Evolutionary conservation across 2,113 vertebrate species (phyloP).

Genomic region (Paracanthobrama guichenoti): DNA sequence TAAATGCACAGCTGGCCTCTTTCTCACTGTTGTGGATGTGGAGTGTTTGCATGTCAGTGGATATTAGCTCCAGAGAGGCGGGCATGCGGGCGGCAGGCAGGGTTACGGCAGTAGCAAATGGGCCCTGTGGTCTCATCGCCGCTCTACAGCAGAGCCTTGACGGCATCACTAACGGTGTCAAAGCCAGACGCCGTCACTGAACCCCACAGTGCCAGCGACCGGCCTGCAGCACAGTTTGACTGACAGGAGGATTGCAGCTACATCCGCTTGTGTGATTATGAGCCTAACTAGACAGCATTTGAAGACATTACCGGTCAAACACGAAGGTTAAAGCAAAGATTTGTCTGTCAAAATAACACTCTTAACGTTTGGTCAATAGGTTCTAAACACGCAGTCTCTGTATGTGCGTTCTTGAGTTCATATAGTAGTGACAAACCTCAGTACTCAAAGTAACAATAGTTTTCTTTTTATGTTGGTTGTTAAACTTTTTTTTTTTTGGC

Average conservation of each 20-base stretch:
- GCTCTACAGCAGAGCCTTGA: slow-evolving; percentile 5
- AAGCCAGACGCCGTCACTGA: neutral
- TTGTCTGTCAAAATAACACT: neutral
- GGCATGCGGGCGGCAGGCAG: slow-evolving; percentile 46
- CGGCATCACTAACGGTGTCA: slow-evolving; percentile 3
- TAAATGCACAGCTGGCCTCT: slow-evolving; percentile 86
- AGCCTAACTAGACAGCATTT: neutral
- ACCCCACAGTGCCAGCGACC: neutral
- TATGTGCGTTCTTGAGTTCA: neutral
- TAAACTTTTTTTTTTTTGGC: neutral
- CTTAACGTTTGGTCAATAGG: neutral
- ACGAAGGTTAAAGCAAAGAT: neutral
- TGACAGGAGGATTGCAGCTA: slow-evolving; percentile 11
- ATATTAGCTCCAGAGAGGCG: slow-evolving; percentile 70
- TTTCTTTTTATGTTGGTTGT: neutral
- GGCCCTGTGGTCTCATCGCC: slow-evolving; percentile 45
- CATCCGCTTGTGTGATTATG: slow-evolving; percentile 4
- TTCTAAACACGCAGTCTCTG: neutral
- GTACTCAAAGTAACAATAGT: neutral
- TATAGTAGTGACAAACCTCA: neutral
- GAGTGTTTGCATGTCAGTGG: slow-evolving; percentile 75
- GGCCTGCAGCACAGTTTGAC: slow-evolving; percentile 6
- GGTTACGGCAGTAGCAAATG: slow-evolving; percentile 53
- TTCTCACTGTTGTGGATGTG: slow-evolving; percentile 75
- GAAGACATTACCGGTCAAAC: neutral